Evolutionary conservation across 1,140 invertebrate genomes (phyloP).

Genomic region (Drosophila tani): DNA sequence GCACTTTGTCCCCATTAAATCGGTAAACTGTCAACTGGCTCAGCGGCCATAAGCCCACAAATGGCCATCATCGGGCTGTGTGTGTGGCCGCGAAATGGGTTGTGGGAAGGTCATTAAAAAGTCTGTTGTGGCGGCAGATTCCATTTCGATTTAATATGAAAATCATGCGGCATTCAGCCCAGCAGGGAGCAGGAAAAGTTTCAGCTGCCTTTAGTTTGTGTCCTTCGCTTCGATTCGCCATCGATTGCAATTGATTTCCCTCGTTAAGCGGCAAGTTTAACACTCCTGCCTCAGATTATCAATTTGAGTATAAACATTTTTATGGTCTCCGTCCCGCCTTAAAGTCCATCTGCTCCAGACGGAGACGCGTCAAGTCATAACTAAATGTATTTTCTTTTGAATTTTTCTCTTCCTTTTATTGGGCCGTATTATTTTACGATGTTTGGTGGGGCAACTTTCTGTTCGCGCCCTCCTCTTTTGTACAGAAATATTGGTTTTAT

Average conservation of each 20-base stretch:
- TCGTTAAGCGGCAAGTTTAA: conserved; percentile 23
- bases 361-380: conserved; percentile 50
- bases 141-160: conserved; percentile 35
- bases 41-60: conserved; percentile 31
- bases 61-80: conserved; percentile 32
- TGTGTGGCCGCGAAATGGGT: conserved; percentile 25
- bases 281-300: conserved; percentile 27
- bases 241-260: conserved; percentile 48
- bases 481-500: conserved; percentile 50
- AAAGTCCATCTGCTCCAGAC: conserved; percentile 33
- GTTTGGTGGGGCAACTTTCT: conserved; percentile 30
- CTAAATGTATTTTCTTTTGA: conserved; percentile 43
- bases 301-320: conserved; percentile 36
- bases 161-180: conserved; percentile 2
- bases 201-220: conserved; percentile 9
- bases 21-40: conserved; percentile 49
- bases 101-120: conserved; percentile 30
- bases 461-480: conserved; percentile 9
- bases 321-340: conserved; percentile 39
- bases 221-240: conserved; percentile 13
- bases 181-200: conserved; percentile 5
- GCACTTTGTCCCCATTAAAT: conserved; percentile 42
- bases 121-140: conserved; percentile 13
- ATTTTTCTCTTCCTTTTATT: conserved; percentile 27
- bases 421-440: conserved; percentile 52